Conservation (phyloP, 2,888 invertebrate species). For the Orgyia antiqua region DNA sequence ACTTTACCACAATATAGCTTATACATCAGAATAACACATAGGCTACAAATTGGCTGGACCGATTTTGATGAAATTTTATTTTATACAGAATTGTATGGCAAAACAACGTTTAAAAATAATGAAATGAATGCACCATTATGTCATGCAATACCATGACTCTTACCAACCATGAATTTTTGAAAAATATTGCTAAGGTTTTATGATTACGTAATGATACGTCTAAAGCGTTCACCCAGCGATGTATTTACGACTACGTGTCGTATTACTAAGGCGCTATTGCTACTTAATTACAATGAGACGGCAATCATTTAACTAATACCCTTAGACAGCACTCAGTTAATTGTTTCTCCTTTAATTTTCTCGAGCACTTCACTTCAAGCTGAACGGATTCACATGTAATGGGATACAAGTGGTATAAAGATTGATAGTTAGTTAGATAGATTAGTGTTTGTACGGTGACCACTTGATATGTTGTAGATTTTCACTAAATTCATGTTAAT, state of each 20-base stretch:
- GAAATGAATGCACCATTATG: no score
- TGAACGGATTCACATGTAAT: constrained; percentile 15
- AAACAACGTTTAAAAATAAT: no score
- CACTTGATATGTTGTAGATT: no score
- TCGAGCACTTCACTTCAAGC: constrained; percentile 23
- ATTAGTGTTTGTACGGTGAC: no score
- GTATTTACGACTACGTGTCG: constrained; percentile 30
- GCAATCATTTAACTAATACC: constrained; percentile 45
- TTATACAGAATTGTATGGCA: no score
- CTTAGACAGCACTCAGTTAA: constrained; percentile 46
- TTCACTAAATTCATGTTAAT: no score
- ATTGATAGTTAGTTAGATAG: no score
- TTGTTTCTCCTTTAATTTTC: constrained; percentile 43
- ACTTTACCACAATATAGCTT: no score
- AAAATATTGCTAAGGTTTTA: constrained; percentile 17
- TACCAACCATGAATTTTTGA: constrained; percentile 24
- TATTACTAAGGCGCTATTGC: constrained; percentile 30
- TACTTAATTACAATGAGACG: constrained; percentile 43
- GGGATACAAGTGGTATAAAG: constrained; percentile 7
- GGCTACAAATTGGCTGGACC: no score
- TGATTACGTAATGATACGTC: constrained; percentile 36
- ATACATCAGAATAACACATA: no score
- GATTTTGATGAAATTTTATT: no score
- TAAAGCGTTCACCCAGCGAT: constrained; percentile 29
- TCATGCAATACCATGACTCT: constrained; percentile 27